Base-by-base conservation (phyloP, 2,888 invertebrate species). In the Perizoma flavofasciatum region DNA sequence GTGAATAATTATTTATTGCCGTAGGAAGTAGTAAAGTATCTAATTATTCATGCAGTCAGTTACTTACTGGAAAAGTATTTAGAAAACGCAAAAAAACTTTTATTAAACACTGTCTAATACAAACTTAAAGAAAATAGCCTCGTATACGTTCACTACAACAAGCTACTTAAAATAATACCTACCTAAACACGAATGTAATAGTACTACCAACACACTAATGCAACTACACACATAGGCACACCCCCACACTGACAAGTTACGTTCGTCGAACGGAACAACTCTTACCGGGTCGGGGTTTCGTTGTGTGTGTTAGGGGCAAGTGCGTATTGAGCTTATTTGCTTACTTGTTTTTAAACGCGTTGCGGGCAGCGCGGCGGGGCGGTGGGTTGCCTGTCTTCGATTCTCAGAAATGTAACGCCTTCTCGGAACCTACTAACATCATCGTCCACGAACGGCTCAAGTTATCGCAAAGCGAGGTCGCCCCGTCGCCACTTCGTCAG, bases 331-430 rank as follows among this genome's bases (percentile, higher is more conserved):
- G 82, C 78, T 85, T 87, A 87, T 88, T 88, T 87, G 84, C 85
- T 83, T 76, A 81, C 75, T 82, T 81, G 82, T 82, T 85, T 82
- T 73, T 77, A 82, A n/a, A 82, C 82, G 81, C 81, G 83, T 78
- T 78, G 73, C 80, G 84, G 6, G 37, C 37, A 22, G 22, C 1
- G 22, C 22, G 22, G 22, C 22, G 22, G 22, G 22, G 10, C 9
- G 56, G 82, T 83, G 82, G 84, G 80, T 88, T 81, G 85, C 84
- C 86, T 89, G 90, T 89, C 89, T 85, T 85, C 82, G 81, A 78
- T 92, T 92, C 89, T 91, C 79, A 83, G 91, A 92, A 92, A 88
- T 89, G 87, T 91, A 89, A 91, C 88, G 91, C 90, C 90, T 92
- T 92, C 92, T 91, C 80, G 80, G 92, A 91, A 92, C 84, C 83